Percentiles rank a stretch among this genome's conserved stretches.
These are phyloP conservation scores for Clepsis dumicolana DNA, from an alignment of 2,888 invertebrate species.

Conservation along the genomic window DNA sequence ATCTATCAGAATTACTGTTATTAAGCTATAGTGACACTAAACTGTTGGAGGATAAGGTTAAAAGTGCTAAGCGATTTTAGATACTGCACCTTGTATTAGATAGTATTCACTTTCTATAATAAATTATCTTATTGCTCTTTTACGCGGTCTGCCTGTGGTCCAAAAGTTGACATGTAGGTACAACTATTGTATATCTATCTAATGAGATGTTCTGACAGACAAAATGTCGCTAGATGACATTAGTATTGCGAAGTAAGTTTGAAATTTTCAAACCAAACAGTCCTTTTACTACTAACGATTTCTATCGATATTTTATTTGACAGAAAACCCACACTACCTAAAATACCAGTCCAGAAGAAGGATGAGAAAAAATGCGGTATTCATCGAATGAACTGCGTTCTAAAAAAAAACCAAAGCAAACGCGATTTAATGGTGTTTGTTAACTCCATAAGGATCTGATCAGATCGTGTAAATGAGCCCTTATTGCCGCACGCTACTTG, in stretches of 20 bases:
- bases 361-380: too few species aligned
- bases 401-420: too few species aligned
- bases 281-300: too few species aligned
- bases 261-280: too few species aligned
- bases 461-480: conserved; percentile 1
- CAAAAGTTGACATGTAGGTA: background rate
- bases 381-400: too few species aligned
- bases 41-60: conserved; percentile 28
- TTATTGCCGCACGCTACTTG: conserved; percentile 8
- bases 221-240: too few species aligned
- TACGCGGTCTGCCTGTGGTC: background rate
- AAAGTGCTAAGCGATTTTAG: conserved; percentile 31
- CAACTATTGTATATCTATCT: background rate
- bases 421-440: too few species aligned
- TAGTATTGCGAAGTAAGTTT: too few species aligned
- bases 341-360: too few species aligned
- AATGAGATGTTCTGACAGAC: too few species aligned
- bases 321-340: too few species aligned
- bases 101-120: conserved; percentile 40
- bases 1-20: background rate
- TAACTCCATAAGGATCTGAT: conserved; percentile 1
- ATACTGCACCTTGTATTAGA: conserved; percentile 41
- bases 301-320: too few species aligned
- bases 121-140: conserved; percentile 24
- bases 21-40: conserved; percentile 5